Conservation (phyloP, 2,113 vertebrate genomes). For the Pagrus major region DNA sequence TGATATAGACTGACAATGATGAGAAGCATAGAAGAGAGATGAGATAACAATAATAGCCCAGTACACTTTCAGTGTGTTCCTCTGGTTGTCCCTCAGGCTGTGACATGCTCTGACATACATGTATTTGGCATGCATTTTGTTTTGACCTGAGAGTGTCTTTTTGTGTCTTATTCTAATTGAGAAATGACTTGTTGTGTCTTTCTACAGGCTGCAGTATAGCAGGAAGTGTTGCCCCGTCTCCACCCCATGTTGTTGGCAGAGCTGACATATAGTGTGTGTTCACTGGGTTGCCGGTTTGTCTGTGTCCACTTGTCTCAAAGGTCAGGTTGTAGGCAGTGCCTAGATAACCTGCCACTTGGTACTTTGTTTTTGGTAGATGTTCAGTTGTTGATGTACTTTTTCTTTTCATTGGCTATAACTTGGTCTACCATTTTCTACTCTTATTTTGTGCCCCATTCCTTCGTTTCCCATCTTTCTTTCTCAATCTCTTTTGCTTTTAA, state of each 20-base stretch:
- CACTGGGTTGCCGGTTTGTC: neutral
- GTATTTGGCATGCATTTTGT: neutral
- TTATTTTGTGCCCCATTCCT: no score
- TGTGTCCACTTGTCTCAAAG: neutral
- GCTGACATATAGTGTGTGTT: neutral
- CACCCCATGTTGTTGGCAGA: neutral
- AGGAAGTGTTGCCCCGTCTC: neutral
- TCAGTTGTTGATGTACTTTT: neutral
- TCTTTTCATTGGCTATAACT: neutral
- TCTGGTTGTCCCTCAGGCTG: no score
- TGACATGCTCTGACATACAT: neutral
- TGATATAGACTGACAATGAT: no score
- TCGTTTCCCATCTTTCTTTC: no score
- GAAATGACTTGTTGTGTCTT: neutral
- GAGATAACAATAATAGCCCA: no score
- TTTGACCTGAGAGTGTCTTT: neutral
- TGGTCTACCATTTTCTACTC: neutral
- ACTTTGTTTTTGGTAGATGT: no score
- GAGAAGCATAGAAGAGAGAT: no score
- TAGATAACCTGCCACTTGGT: no score
- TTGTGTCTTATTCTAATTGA: neutral
- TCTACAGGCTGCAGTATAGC: neutral
- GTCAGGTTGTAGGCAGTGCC: no score
- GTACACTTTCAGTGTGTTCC: neutral
- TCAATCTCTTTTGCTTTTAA: neutral